These are phyloP conservation scores for Zoanthus solanderi DNA, from an alignment of 92 coral and sea anemone species.

Conservation along the genomic window DNA sequence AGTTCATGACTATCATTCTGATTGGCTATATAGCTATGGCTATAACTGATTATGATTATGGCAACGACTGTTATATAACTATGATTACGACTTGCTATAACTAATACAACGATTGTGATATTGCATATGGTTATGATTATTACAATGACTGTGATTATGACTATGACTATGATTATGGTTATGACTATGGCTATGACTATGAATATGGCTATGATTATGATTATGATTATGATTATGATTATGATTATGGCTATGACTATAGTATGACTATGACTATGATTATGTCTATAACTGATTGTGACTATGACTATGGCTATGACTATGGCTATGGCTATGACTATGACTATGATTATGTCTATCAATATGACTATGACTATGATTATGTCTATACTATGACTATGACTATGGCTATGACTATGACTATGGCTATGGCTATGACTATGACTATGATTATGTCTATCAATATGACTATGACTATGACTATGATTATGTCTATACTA, in stretches of 20 bases:
- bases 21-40: too few relatives aligned
- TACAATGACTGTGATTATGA: not conserved
- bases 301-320: not conserved
- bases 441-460: too few relatives aligned
- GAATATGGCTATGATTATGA: not conserved
- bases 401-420: not conserved
- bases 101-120: too few relatives aligned
- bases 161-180: not conserved
- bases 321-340: not conserved
- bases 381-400: not conserved
- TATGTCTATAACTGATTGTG: not conserved
- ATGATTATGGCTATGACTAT: not conserved
- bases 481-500: not conserved
- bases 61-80: too few relatives aligned
- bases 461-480: not conserved
- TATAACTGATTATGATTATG: too few relatives aligned
- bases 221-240: not conserved
- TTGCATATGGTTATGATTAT: too few relatives aligned
- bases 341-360: too few relatives aligned
- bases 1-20: too few relatives aligned
- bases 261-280: too few relatives aligned
- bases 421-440: not conserved
- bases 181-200: too few relatives aligned
- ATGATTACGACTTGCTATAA: not conserved
- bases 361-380: too few relatives aligned